Evolutionary conservation across 1,140 invertebrate species (phyloP).

Genomic region (Onthophagus taurus): DNA sequence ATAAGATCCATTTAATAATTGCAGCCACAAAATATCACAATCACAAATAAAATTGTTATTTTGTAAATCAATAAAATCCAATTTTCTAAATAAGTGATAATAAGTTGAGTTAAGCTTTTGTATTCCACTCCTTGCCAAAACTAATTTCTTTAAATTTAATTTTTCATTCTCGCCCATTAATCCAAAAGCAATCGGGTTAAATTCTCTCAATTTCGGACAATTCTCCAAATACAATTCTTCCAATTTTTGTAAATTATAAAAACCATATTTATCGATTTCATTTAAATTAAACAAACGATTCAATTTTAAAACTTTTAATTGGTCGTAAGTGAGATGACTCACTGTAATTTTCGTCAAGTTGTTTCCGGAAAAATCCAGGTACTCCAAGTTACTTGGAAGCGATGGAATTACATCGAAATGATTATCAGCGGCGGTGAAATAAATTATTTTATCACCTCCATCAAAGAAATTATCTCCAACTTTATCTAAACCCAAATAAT

Average conservation of each 20-base stretch:
- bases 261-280: conserved; percentile 31
- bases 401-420: conserved; percentile 24
- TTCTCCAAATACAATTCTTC: conserved; percentile 29
- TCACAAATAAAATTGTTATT: conserved; percentile 32
- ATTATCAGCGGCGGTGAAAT: conserved; percentile 30
- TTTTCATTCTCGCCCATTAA: conserved; percentile 20
- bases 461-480: conserved; percentile 23
- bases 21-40: conserved; percentile 32
- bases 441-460: conserved; percentile 18
- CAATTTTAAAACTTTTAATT: conserved; percentile 27
- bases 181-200: conserved; percentile 31
- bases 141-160: conserved; percentile 22
- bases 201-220: conserved; percentile 25
- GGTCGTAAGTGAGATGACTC: conserved; percentile 26
- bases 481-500: conserved; percentile 23
- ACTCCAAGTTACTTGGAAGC: conserved; percentile 23
- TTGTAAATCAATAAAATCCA: conserved; percentile 28
- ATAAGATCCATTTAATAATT: conserved; percentile 21
- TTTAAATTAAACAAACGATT: conserved; percentile 28
- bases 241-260: conserved; percentile 31
- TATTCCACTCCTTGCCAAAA: conserved; percentile 29
- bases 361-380: conserved; percentile 34
- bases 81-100: conserved; percentile 24
- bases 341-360: conserved; percentile 23
- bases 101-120: conserved; percentile 28